Percentiles rank a stretch among this genome's conserved stretches.
phyloP scores from a whole-genome alignment of 2,113 vertebrate species.

The Loxodonta africana region DNA sequence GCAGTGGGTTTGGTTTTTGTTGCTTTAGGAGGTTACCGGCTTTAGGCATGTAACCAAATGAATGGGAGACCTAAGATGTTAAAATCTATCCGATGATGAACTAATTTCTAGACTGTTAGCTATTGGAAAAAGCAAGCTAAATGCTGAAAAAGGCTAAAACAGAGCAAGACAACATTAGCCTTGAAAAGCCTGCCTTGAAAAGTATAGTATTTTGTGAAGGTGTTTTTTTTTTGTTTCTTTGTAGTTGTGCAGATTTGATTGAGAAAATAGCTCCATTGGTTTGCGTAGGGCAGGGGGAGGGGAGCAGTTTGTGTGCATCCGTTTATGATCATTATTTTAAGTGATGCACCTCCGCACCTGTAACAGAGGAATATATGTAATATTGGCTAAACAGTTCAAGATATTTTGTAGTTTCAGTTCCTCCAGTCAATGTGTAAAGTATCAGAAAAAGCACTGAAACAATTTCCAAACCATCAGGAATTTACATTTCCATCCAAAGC shows the following conservation, averaged over 20 bases:
- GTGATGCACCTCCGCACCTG: conserved; percentile 34
- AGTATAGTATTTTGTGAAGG: not conserved
- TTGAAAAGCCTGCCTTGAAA: not conserved
- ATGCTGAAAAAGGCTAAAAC: not conserved
- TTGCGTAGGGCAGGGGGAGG: not conserved
- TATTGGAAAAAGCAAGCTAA: not conserved
- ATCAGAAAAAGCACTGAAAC: not conserved
- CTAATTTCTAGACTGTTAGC: not conserved
- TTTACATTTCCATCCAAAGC: not conserved
- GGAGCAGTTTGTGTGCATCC: not conserved
- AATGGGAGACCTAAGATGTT: not conserved
- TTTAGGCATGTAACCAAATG: not conserved
- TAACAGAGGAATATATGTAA: conserved; percentile 58
- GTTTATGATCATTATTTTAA: conserved; percentile 58
- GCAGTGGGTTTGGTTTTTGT: not conserved
- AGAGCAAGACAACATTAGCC: not conserved
- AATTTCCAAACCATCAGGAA: not conserved
- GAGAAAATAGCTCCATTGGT: conserved; percentile 77
- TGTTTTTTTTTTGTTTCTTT: not conserved
- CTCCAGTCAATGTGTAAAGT: not conserved
- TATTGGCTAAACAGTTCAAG: not conserved
- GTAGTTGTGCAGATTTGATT: conserved; percentile 71
- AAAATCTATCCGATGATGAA: not conserved
- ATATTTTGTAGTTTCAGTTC: not conserved
- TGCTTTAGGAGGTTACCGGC: not conserved